Evolutionary conservation across 1,140 invertebrate species (phyloP), one percentile per base, ranked within the genome.

Genomic region (Triops longicaudatus): DNA sequence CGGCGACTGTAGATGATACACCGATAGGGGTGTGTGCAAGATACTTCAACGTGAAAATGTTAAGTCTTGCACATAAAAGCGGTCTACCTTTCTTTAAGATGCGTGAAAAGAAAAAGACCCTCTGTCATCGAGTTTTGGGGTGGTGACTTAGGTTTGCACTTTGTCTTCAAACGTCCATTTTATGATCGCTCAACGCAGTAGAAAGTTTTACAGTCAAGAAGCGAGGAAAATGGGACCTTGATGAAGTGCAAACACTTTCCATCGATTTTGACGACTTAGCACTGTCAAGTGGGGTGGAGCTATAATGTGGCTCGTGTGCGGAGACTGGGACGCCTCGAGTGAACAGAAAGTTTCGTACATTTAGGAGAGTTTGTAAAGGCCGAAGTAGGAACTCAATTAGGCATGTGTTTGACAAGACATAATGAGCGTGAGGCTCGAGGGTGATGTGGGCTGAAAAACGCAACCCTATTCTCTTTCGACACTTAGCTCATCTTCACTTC

Each of bases 191-290:
- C 50, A 17, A 63, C 50, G 9, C 50, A 63, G 50, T 14, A 63
- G 50, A 63, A 63, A 63, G 10, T 63, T 63, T 63, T 63, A 22
- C 22, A 63, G 50, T 14, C 6, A 63, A 63, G 50, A 63, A 63
- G 50, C 50, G 50, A n/a, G 50, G 50, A 17, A 63, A 63, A 63
- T 63, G 50, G 50, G 14, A 2, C 50, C 50, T 63, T 63, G 50
- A 63, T 63, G 50, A 63, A 63, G 50, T 63, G 50, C 50, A 63
- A 63, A 63, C 50, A 63, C 50, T 63, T 63, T 63, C 50, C 50
- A 63, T 63, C 50, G 50, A 63, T 63, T 63, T 63, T 63, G 50
- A 63, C 50, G 50, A 63, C 50, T 63, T 63, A 63, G 17, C 50
- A 63, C 50, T 22, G 50, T 63, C 50, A 63, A 63, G 50, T 63